Evolutionary conservation across 2,797 vertebrate genomes (phyloP).

Genomic region (Morus bassanus): DNA sequence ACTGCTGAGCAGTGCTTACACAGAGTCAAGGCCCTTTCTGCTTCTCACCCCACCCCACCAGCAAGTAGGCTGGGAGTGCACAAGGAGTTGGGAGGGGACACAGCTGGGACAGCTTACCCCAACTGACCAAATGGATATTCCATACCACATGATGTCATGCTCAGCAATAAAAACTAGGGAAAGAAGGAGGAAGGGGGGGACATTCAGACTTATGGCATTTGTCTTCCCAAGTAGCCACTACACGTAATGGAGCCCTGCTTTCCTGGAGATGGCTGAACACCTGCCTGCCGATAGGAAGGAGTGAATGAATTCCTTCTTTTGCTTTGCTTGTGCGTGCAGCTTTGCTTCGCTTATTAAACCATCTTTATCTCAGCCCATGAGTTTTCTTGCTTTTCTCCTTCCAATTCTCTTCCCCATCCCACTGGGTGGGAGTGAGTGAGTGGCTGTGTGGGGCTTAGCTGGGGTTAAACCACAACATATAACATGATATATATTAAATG

Average conservation of each 20-base stretch:
- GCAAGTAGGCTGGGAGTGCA: not conserved
- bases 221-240: not conserved
- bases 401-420: not conserved
- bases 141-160: not conserved
- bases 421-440: not conserved
- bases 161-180: not conserved
- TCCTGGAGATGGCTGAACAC: not conserved
- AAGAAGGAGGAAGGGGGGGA: not conserved
- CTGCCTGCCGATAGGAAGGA: not conserved
- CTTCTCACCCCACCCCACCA: not conserved
- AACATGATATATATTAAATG: not conserved
- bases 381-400: not conserved
- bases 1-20: not conserved
- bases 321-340: not conserved
- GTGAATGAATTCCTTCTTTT: not conserved
- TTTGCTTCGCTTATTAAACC: not conserved
- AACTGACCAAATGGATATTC: not conserved
- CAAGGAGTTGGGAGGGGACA: not conserved
- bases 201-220: not conserved
- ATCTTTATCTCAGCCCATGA: not conserved
- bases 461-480: not conserved
- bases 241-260: not conserved
- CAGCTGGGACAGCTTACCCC: not conserved
- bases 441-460: not conserved
- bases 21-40: not conserved